Conservation (phyloP, 2,113 vertebrate genomes). For the Xiphorhynchus elegans region DNA sequence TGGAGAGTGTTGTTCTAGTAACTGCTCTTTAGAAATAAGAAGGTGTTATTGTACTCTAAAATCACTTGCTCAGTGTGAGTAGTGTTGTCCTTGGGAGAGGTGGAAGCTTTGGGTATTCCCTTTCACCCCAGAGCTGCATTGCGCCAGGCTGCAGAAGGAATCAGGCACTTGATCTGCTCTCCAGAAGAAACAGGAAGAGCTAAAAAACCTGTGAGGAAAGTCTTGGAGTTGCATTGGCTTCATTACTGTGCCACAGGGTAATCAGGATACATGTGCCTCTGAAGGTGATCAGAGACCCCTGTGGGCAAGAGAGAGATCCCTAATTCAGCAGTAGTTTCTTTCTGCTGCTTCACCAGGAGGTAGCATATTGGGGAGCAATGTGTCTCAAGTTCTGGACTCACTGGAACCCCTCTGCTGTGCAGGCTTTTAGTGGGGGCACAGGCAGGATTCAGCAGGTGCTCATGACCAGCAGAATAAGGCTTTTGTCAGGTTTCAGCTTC, state of each 20-base stretch:
- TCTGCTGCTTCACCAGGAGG: not conserved
- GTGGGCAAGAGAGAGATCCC: not conserved
- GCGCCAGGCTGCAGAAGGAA: not conserved
- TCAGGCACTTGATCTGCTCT: not conserved
- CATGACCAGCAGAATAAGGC: not conserved
- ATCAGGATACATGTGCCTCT: fast-evolving
- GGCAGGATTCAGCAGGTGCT: not conserved
- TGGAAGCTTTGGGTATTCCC: not conserved
- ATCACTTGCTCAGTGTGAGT: fast-evolving
- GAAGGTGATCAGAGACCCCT: not conserved
- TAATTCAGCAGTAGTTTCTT: not conserved
- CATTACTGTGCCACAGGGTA: not conserved
- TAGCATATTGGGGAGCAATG: fast-evolving
- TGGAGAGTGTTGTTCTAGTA: not conserved
- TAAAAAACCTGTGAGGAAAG: not conserved
- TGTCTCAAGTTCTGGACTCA: not conserved
- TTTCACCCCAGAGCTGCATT: not conserved
- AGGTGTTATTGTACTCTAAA: not conserved
- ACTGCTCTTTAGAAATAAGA: not conserved
- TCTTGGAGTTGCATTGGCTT: not conserved
- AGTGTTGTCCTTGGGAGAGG: not conserved
- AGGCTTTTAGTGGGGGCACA: not conserved
- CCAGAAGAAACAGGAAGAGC: not conserved
- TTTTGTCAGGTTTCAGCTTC: not conserved
- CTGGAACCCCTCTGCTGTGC: not conserved